Percentiles rank a stretch among this genome's conserved stretches.
phyloP scores from a whole-genome alignment of 2,797 vertebrate genomes.

The Parauchenoglanis punctatus region DNA sequence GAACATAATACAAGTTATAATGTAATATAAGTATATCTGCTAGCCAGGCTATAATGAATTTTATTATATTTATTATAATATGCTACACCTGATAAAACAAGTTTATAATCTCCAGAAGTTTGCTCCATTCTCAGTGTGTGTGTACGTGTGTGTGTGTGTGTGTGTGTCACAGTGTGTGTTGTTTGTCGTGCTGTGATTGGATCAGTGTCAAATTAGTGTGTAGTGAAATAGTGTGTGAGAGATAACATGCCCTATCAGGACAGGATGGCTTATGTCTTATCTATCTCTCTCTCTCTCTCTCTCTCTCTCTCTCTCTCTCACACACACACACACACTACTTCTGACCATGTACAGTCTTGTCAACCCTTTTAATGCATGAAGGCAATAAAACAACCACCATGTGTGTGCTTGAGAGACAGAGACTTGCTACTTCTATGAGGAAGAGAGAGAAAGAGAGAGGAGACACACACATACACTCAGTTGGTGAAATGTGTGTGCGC shows the following conservation, averaged over 20 bases:
- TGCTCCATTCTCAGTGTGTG: too few species aligned
- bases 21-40: too few species aligned
- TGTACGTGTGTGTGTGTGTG: not conserved
- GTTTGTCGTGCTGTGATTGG: constrained; percentile 28
- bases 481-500: not conserved
- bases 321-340: constrained; percentile 35
- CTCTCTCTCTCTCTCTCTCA: constrained; percentile 25
- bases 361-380: constrained; percentile 27
- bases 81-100: not conserved
- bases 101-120: not conserved
- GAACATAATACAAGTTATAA: too few species aligned
- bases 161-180: constrained; percentile 29
- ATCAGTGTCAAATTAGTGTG: constrained; percentile 57
- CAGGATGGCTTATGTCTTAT: constrained; percentile 72
- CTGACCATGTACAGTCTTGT: constrained; percentile 37
- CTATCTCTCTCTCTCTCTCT: constrained; percentile 34
- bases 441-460: not conserved
- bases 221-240: constrained; percentile 57
- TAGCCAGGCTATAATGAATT: too few species aligned
- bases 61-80: not conserved
- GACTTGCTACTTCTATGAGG: constrained; percentile 32
- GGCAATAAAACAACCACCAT: constrained; percentile 28
- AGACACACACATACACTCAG: not conserved
- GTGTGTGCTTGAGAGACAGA: constrained; percentile 34
- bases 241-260: constrained; percentile 69